phyloP scores from a whole-genome alignment of 2,797 vertebrate genomes.

The Acanthurus lineatus region DNA sequence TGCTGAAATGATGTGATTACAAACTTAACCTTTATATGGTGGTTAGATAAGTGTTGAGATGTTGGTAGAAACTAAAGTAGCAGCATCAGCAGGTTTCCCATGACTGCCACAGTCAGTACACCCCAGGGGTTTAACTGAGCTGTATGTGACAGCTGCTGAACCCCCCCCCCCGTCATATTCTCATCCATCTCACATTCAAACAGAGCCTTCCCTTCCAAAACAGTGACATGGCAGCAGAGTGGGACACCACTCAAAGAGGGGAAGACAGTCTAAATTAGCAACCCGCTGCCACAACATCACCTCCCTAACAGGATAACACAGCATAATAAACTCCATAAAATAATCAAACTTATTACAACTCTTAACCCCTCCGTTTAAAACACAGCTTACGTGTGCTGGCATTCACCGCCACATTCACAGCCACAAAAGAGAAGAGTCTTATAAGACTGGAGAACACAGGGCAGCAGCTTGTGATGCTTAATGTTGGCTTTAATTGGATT shows the following conservation, averaged over 20 bases:
- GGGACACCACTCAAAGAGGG: constrained; percentile 39
- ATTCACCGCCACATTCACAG: constrained; percentile 42
- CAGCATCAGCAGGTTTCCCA: not conserved
- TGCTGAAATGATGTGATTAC: not conserved
- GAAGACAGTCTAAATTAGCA: constrained; percentile 63
- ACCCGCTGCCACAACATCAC: constrained; percentile 62
- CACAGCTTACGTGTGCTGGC: constrained; percentile 66
- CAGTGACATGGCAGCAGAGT: constrained; percentile 6
- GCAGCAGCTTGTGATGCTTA: constrained; percentile 77
- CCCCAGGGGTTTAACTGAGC: constrained; percentile 5
- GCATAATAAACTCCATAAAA: constrained; percentile 80
- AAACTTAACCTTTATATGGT: not conserved
- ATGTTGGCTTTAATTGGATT: constrained; percentile 84
- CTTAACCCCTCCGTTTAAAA: constrained; percentile 75
- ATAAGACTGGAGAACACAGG: constrained; percentile 67
- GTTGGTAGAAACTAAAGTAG: not conserved
- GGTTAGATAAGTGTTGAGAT: not conserved
- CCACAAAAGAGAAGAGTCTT: constrained; percentile 74
- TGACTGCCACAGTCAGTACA: not conserved
- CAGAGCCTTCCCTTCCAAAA: constrained; percentile 15
- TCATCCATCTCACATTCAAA: constrained; percentile 22
- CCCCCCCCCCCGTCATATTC: not conserved
- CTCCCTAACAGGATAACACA: constrained; percentile 82
- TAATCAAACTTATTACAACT: constrained; percentile 82
- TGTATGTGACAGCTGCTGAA: not conserved